Evolutionary conservation across 2,888 invertebrate species (phyloP).

Genomic region (Xestobium rufovillosum): DNA sequence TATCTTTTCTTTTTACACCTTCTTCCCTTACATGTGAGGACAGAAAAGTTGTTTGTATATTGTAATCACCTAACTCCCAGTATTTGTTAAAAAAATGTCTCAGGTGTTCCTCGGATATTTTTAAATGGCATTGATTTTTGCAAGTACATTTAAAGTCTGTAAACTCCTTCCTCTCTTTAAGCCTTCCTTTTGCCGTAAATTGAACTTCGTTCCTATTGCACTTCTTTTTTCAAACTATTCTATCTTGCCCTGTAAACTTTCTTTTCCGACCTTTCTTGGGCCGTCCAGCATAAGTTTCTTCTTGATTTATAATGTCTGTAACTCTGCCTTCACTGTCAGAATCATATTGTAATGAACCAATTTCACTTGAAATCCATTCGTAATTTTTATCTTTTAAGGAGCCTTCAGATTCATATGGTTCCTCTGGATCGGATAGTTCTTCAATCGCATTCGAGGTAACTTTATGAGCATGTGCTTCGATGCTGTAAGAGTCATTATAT

Average conservation of each 20-base stretch:
- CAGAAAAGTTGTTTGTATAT: conserved; percentile 1
- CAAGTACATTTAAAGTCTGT: conserved; percentile 1
- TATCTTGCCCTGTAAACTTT: conserved; percentile 1
- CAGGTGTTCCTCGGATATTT: conserved; percentile 1
- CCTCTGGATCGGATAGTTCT: too few species aligned
- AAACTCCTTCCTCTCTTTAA: not conserved
- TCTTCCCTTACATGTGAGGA: not conserved
- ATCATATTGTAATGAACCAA: too few species aligned
- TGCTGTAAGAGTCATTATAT: too few species aligned
- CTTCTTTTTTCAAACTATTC: not conserved
- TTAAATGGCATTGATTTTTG: not conserved
- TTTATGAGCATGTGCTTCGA: too few species aligned
- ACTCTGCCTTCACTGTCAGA: too few species aligned
- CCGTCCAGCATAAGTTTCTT: too few species aligned
- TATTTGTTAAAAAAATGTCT: not conserved
- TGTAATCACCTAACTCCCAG: conserved; percentile 3
- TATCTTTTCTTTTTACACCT: not conserved
- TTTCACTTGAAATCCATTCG: too few species aligned
- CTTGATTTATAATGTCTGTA: too few species aligned
- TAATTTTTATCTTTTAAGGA: too few species aligned
- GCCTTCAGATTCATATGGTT: too few species aligned
- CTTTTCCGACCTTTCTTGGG: conserved; percentile 3
- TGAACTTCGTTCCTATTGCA: conserved; percentile 1
- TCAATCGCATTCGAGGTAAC: too few species aligned
- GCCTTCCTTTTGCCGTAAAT: conserved; percentile 4